phyloP scores from a whole-genome alignment of 23 tunicate species.

The Botrylloides violaceus region DNA sequence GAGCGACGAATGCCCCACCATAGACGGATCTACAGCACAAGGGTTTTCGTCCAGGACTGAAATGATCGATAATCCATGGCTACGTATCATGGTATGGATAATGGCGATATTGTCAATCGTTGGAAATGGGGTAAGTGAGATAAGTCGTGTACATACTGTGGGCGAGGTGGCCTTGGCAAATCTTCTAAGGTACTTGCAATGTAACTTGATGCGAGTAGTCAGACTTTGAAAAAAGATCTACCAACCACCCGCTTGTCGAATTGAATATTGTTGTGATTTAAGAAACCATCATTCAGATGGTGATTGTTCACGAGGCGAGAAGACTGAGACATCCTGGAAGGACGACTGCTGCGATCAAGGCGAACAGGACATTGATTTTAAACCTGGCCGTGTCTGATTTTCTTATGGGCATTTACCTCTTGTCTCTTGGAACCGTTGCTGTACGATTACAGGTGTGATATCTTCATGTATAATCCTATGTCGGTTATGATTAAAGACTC shows the following conservation, averaged over 20 bases:
- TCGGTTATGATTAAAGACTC: neutral
- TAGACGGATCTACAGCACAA: neutral
- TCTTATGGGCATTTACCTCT: constrained; percentile 15
- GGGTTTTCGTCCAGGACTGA: constrained; percentile 33
- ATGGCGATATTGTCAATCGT: constrained; percentile 61
- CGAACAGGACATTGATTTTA: constrained; percentile 7
- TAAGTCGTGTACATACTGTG: no score
- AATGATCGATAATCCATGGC: constrained; percentile 49
- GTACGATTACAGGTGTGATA: constrained; percentile 4
- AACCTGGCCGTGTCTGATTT: constrained; percentile 23
- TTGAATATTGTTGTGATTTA: neutral
- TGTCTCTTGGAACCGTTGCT: neutral
- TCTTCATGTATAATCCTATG: neutral
- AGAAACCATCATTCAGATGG: neutral
- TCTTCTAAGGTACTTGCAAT: no score
- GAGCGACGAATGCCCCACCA: constrained; percentile 21
- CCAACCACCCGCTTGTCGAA: no score
- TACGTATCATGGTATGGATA: constrained; percentile 72
- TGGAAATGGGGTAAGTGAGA: constrained; percentile 56
- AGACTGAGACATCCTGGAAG: neutral
- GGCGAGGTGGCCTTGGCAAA: no score
- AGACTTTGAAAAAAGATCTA: no score
- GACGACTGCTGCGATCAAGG: constrained; percentile 6
- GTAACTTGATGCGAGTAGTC: no score
- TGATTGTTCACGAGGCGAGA: neutral